A percentile compares a stretch with the other conserved stretches of the same genome.
Evolutionary conservation across 2,113 vertebrate species (phyloP).

Genomic region (Pundamilia nyererei): DNA sequence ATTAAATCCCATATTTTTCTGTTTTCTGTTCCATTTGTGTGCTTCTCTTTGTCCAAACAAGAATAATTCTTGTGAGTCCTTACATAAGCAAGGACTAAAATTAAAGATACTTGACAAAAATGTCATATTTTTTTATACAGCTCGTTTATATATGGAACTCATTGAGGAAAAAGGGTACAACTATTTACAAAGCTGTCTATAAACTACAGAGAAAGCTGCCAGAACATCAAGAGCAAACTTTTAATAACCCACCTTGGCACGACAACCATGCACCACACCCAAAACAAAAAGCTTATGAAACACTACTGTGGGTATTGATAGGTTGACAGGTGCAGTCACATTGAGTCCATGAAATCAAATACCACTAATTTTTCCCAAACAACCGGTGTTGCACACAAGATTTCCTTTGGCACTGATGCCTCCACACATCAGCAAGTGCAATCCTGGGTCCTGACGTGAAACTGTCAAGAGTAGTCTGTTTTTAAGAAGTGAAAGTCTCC

Average conservation of each 20-base stretch:
- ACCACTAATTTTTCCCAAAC: background rate
- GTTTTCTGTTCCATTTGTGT: background rate
- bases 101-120: background rate
- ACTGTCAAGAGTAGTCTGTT: background rate
- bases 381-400: background rate
- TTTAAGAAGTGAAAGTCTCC: background rate
- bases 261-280: background rate
- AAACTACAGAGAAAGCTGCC: background rate
- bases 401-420: background rate
- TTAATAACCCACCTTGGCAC: background rate
- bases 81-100: background rate
- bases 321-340: background rate
- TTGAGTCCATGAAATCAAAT: background rate
- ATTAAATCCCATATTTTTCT: background rate
- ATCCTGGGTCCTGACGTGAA: background rate
- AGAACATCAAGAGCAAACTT: background rate
- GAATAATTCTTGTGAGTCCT: background rate
- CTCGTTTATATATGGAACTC: background rate
- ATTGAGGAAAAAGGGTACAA: background rate
- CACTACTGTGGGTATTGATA: background rate
- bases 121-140: background rate
- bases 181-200: background rate
- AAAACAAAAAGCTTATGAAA: background rate
- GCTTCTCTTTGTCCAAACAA: background rate
- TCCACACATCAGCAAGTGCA: background rate